These are phyloP conservation scores for Sebastes steindachneri DNA, from an alignment of 2,797 vertebrate species.

Conservation along the genomic window DNA sequence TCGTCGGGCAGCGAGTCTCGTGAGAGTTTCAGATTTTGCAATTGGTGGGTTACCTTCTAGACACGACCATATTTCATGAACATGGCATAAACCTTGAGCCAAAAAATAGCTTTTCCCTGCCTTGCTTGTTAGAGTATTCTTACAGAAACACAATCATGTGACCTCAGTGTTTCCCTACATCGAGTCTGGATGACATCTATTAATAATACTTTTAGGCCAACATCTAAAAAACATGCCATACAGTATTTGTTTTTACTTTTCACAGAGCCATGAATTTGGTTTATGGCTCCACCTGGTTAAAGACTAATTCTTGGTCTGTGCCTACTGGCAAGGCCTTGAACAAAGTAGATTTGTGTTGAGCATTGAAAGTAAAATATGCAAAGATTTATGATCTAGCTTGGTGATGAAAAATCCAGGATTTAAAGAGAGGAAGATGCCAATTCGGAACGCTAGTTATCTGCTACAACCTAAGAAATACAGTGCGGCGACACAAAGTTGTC, in stretches of 20 bases:
- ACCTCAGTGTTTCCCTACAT: not conserved
- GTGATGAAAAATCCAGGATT: not conserved
- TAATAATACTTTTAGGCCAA: not conserved
- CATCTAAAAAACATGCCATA: not conserved
- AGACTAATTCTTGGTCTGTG: not conserved
- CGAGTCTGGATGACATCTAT: not conserved
- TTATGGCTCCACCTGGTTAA: not conserved
- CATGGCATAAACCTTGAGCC: not conserved
- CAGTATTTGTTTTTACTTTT: not conserved
- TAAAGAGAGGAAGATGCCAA: not conserved
- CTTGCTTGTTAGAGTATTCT: not conserved
- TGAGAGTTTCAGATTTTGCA: too few relatives aligned
- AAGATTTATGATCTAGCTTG: too few relatives aligned
- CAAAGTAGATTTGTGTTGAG: not conserved
- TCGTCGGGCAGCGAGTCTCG: too few relatives aligned
- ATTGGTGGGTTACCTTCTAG: too few relatives aligned
- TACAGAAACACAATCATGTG: not conserved
- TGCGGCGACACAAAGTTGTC: not conserved
- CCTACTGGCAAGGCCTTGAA: not conserved
- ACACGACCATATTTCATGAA: not conserved
- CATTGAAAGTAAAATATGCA: too few relatives aligned
- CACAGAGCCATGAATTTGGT: not conserved
- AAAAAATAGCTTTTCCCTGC: not conserved
- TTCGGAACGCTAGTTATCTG: not conserved
- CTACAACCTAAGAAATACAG: not conserved